phyloP scores from a whole-genome alignment of 1,140 invertebrate species.

The Ridgeia piscesae region DNA sequence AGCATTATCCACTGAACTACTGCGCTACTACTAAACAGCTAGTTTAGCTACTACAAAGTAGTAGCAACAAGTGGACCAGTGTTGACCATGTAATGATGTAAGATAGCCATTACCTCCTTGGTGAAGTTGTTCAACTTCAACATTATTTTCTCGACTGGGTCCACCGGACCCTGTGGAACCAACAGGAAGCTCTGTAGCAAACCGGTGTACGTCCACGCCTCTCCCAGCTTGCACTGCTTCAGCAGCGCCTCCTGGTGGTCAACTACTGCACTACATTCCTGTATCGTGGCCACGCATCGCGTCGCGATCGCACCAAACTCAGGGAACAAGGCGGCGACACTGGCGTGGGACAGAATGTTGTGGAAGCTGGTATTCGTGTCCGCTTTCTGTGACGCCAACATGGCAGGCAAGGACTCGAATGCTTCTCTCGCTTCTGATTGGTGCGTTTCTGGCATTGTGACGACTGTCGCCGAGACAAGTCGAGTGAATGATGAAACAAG shows the following conservation, averaged over 20 bases:
- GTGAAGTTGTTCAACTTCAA: conserved; percentile 42
- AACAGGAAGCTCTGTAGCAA: conserved; percentile 38
- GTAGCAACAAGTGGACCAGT: too few relatives aligned
- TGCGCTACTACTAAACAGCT: too few relatives aligned
- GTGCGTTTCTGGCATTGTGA: not conserved
- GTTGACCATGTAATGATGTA: too few relatives aligned
- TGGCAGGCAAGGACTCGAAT: not conserved
- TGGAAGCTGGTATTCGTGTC: conserved; percentile 5
- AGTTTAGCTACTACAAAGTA: too few relatives aligned
- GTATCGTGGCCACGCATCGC: not conserved
- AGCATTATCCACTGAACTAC: too few relatives aligned
- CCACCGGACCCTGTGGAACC: conserved; percentile 46
- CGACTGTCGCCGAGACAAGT: not conserved
- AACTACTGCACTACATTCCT: not conserved
- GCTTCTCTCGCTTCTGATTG: not conserved
- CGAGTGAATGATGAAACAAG: not conserved
- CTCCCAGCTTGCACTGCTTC: not conserved
- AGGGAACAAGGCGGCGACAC: not conserved
- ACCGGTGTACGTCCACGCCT: conserved; percentile 39
- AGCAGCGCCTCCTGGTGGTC: not conserved
- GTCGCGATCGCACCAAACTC: not conserved
- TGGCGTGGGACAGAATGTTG: not conserved
- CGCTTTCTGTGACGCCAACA: not conserved
- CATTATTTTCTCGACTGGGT: conserved; percentile 48
- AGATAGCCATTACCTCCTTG: conserved; percentile 38